phyloP scores from a whole-genome alignment of 2,888 invertebrate genomes.

The Aleiodes testaceus region DNA sequence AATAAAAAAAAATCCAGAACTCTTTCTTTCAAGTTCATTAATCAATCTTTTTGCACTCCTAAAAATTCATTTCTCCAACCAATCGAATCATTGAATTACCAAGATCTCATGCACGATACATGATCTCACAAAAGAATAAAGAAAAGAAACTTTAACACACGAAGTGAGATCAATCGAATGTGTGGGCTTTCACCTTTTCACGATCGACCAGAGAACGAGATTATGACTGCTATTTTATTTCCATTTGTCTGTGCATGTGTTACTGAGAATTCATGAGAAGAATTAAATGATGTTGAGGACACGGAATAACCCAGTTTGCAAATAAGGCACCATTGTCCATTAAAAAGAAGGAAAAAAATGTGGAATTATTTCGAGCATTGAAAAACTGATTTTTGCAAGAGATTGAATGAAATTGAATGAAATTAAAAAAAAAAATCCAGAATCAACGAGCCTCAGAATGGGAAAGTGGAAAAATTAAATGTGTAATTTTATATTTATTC shows the following conservation, averaged over 20 bases:
- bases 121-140: conserved; percentile 23
- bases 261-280: background rate
- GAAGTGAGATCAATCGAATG: conserved; percentile 41
- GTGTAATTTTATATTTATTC: background rate
- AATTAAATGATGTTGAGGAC: conserved; percentile 4
- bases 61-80: too few relatives aligned
- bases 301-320: conserved; percentile 8
- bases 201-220: conserved; percentile 34
- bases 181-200: conserved; percentile 60
- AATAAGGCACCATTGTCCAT: conserved; percentile 6
- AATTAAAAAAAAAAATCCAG: background rate
- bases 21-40: background rate
- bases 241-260: conserved; percentile 1
- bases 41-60: too few relatives aligned
- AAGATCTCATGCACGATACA: background rate
- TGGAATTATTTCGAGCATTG: background rate
- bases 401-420: background rate
- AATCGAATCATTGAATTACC: background rate
- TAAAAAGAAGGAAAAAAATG: background rate
- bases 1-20: too few relatives aligned
- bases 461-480: conserved; percentile 8
- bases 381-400: background rate
- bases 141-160: conserved; percentile 12
- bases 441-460: background rate
- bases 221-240: conserved; percentile 13